These are phyloP conservation scores for Drosophila sp. DNA, from an alignment of 1,140 invertebrate species.

Conservation along the genomic window DNA sequence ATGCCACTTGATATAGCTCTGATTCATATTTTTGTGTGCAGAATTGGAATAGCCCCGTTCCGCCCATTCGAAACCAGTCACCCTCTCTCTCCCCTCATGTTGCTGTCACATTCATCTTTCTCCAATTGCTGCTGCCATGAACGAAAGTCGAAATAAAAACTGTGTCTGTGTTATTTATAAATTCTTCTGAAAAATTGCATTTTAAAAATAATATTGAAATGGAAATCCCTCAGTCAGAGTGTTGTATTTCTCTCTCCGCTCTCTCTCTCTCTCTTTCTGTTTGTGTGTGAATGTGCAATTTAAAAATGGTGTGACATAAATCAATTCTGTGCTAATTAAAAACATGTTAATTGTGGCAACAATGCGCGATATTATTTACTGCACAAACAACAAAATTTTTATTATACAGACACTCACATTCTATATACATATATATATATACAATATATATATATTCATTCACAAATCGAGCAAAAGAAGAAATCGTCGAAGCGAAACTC, in stretches of 20 bases:
- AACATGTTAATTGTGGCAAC: slow-evolving; percentile 63
- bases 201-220: slow-evolving; percentile 61
- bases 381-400: slow-evolving; percentile 15
- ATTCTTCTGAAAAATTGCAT: slow-evolving; percentile 24
- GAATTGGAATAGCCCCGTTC: no score
- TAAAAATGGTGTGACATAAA: slow-evolving; percentile 62
- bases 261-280: background rate
- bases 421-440: background rate
- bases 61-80: no score
- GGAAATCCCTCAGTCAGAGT: background rate
- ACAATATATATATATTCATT: slow-evolving; percentile 49
- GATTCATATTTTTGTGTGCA: slow-evolving; percentile 1
- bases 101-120: slow-evolving; percentile 30
- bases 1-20: slow-evolving; percentile 25
- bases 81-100: background rate
- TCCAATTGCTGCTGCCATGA: slow-evolving; percentile 41
- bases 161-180: slow-evolving; percentile 33
- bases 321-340: slow-evolving; percentile 70
- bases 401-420: background rate
- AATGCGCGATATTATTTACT: slow-evolving; percentile 48
- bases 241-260: background rate
- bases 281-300: slow-evolving; percentile 38
- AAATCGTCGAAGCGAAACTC: slow-evolving; percentile 5
- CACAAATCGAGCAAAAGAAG: slow-evolving; percentile 42
- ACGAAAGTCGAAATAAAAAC: slow-evolving; percentile 17